Base-by-base conservation (phyloP, 2,888 invertebrate genomes). In the Scaptomyza flava region DNA sequence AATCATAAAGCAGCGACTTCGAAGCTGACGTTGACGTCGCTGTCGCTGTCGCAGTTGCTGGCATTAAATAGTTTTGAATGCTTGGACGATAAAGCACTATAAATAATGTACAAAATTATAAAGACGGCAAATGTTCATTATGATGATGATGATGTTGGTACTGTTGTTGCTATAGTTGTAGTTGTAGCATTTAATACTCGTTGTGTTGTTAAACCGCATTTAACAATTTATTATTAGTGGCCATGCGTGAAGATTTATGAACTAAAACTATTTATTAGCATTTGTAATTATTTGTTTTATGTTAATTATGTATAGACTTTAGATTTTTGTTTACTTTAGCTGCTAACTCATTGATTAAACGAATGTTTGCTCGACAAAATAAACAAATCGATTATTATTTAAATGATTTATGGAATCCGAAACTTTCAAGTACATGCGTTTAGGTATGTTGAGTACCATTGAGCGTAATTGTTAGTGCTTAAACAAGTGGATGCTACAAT, bases 271-370 rank as follows among this genome's bases (percentile, higher is more conserved):
- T 77, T 72, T 67, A 64, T 68, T 71, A 71, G 58, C 54, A 7
- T 72, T 47, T 62, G 66, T 65, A 60, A 59, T 53, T 78, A 65
- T 80, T 68, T 72, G 72, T 78, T 71, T 50, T 59, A 80, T 80
- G 78, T 80, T 81, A 80, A 83, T 82, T 75, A 81, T 75, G 65
- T 65, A 72, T 72, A 80, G 61, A 60, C 42, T 47, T 56, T 43
- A n/a, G 38, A 14, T 38, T 72, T 62, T 72, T 73, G 62, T 67
- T 73, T 79, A 60, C 56, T 50, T 67, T 72, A 20, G 23, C 30
- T 41, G 38, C 36, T 12, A 31, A n/a, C 20, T 27, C 38, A 17
- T 14, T 51, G 38, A 51, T 31, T 48, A 45, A 34, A 12, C 34
- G 66, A 78, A 63, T 71, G 65, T 48, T 58, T 69, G 50, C 59